Evolutionary conservation across 2,888 invertebrate species (phyloP), one percentile per base, ranked within the genome.

Genomic region (Penaeus monodon): DNA sequence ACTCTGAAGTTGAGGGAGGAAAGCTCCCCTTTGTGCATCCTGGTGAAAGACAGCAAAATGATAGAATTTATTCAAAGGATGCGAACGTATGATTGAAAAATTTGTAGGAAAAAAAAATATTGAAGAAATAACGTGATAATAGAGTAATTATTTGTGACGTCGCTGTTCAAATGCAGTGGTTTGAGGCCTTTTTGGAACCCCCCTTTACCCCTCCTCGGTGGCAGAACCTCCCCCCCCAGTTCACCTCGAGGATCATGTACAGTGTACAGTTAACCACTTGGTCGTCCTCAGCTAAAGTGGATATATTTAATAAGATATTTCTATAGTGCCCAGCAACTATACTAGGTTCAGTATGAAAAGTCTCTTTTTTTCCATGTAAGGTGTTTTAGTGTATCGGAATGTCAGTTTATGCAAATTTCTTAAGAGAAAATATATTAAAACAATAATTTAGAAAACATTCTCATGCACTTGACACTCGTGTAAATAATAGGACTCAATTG

Each of bases 161-260:
- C n/a, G 33, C 85, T 80, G 85, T 80, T 65, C 29, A 24, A n/a
- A 49, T 64, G 80, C 74, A 70, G 80, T 80, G 70, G 80, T 73
- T 74, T 85, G 85, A 85, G 85, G 85, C 85, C 85, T 85, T 85
- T 79, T 70, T 80, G 80, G 80, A 85, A 80, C 44, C 29, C 29
- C 70, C 38, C 57, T 57, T 78, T 79, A 70, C 63, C 77, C 81
- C 68, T 76, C 70, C 68, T 70, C 70, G 49, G 84, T 84, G 84
- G 78, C 57, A 57, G 57, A 17, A 57, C 17, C n/a, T n/a, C n/a
- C 44, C 68, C 64, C 77, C 66, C 64, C 65, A 38, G 29, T 76
- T 68, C 78, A 68, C 76, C 49, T 70, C 77, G 78, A 49, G 78
- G 82, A 80, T 82, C 64, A 78, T 82, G 86, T 86, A 86, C 49